Conservation (phyloP, 2,888 invertebrate species). For the Lymantria dispar region DNA sequence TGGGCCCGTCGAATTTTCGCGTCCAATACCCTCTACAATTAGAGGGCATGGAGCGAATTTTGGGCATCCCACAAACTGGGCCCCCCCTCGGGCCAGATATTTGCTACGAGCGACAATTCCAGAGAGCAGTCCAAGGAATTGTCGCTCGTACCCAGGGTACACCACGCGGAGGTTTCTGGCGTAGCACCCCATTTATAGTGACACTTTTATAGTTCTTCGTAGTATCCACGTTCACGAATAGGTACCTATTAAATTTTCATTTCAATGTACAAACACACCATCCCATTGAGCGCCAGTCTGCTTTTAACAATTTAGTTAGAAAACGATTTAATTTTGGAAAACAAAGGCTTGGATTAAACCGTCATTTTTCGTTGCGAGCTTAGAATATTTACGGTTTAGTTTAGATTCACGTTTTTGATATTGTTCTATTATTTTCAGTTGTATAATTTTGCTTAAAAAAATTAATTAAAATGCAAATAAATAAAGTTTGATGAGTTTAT, state of each 20-base stretch:
- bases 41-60: too few species aligned
- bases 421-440: constrained; percentile 8
- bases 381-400: constrained; percentile 29
- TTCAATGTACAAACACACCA: constrained; percentile 30
- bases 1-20: too few species aligned
- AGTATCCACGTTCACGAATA: constrained; percentile 1
- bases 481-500: neutral
- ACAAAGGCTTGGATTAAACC: constrained; percentile 62
- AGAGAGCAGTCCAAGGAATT: too few species aligned
- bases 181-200: too few species aligned
- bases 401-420: constrained; percentile 7
- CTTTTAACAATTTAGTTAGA: constrained; percentile 61
- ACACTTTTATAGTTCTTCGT: too few species aligned
- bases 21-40: too few species aligned
- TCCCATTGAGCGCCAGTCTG: constrained; percentile 32
- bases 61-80: too few species aligned
- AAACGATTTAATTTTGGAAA: constrained; percentile 67
- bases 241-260: constrained; percentile 29
- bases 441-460: constrained; percentile 1
- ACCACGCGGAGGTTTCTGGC: too few species aligned
- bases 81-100: too few species aligned
- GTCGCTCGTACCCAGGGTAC: too few species aligned
- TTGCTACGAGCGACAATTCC: too few species aligned
- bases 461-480: constrained; percentile 9
- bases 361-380: constrained; percentile 41